phyloP scores from a whole-genome alignment of 2,797 vertebrate species.

The Scarus forsteni region DNA sequence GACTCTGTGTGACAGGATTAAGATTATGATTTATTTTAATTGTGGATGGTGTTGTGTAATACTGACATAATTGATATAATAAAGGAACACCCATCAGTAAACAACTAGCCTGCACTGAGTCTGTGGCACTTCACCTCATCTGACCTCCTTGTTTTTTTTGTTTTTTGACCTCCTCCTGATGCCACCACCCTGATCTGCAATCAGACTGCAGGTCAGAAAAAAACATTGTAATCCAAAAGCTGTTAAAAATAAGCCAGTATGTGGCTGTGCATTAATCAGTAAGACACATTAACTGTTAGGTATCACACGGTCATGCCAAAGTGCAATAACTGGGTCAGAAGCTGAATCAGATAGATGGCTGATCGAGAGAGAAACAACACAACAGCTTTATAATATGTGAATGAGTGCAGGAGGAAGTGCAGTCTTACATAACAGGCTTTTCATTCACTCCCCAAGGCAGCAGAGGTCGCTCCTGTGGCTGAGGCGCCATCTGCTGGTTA shows the following conservation, averaged over 20 bases:
- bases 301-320: neutral
- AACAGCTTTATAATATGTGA: neutral
- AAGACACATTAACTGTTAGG: neutral
- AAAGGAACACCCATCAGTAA: neutral
- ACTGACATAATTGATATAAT: neutral
- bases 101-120: neutral
- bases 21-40: too few species aligned
- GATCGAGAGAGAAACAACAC: neutral
- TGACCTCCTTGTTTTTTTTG: neutral
- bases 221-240: constrained; percentile 6
- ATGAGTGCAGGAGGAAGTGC: neutral
- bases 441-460: neutral
- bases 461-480: neutral
- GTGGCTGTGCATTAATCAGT: neutral
- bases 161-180: neutral
- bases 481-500: constrained; percentile 40
- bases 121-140: neutral
- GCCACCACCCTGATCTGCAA: neutral
- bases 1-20: too few species aligned
- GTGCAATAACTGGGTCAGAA: neutral
- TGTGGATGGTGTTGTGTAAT: too few species aligned
- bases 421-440: neutral
- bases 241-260: constrained; percentile 2
- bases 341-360: neutral
- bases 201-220: neutral